Evolutionary conservation across 2,113 vertebrate species (phyloP).

Genomic region (Solenodon paradoxus): DNA sequence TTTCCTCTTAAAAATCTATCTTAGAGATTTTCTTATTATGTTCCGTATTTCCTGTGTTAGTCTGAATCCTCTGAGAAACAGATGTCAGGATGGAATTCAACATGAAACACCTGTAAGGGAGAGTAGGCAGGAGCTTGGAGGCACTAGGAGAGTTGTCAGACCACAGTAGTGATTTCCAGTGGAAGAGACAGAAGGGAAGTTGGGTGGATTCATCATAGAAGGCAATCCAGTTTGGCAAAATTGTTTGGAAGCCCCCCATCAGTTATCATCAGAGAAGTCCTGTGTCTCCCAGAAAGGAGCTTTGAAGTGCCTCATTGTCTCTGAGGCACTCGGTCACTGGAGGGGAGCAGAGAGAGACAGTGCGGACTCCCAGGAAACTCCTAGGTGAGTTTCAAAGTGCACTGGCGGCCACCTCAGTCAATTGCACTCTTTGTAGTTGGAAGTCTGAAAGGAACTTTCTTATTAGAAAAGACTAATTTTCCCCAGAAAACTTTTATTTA

Average conservation of each 20-base stretch:
- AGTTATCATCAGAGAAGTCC: not conserved
- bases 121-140: not conserved
- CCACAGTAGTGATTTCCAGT: not conserved
- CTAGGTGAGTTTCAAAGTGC: not conserved
- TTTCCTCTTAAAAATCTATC: not conserved
- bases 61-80: not conserved
- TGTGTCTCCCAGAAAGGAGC: not conserved
- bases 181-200: not conserved
- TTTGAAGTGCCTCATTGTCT: not conserved
- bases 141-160: not conserved
- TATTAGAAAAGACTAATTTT: not conserved
- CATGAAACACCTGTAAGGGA: not conserved
- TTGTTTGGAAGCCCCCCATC: not conserved
- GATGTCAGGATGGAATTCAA: not conserved
- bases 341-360: not conserved
- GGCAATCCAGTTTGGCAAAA: not conserved
- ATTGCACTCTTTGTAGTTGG: not conserved
- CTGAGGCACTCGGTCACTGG: rapidly evolving
- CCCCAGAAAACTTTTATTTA: not conserved
- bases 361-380: not conserved
- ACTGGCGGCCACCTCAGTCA: not conserved
- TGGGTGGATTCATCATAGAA: not conserved
- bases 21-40: not conserved
- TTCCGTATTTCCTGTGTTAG: not conserved
- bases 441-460: not conserved